phyloP scores from a whole-genome alignment of 2,113 vertebrate genomes.

The Antechinus stuartii region DNA sequence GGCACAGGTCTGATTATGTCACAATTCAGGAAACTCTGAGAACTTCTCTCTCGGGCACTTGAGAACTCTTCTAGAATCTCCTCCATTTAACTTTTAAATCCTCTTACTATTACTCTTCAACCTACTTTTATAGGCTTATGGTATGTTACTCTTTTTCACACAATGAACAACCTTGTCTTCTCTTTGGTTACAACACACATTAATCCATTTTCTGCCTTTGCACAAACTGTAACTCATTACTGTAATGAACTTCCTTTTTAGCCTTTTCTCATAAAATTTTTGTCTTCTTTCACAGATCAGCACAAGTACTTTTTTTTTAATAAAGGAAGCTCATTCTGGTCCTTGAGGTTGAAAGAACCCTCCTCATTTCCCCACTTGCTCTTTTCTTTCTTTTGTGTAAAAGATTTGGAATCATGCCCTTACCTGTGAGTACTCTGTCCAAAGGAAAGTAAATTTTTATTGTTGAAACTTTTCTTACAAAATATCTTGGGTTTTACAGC shows the following conservation, averaged over 20 bases:
- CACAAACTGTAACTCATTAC: neutral
- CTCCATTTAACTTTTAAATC: neutral
- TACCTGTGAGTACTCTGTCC: too few relatives aligned
- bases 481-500: too few relatives aligned
- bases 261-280: neutral
- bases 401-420: neutral
- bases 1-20: neutral
- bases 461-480: too few relatives aligned
- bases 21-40: neutral
- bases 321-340: neutral
- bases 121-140: neutral
- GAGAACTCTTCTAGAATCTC: neutral
- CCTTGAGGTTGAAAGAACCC: neutral
- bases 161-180: neutral
- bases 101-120: neutral
- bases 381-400: neutral
- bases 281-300: neutral
- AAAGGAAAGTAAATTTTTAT: too few relatives aligned
- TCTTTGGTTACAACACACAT: neutral
- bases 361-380: neutral
- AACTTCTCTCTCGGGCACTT: neutral
- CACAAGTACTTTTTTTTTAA: neutral
- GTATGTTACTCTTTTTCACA: neutral
- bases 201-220: neutral
- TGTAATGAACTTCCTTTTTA: neutral